Conservation (phyloP, 1,140 invertebrate genomes). For the Telenomus remus region DNA sequence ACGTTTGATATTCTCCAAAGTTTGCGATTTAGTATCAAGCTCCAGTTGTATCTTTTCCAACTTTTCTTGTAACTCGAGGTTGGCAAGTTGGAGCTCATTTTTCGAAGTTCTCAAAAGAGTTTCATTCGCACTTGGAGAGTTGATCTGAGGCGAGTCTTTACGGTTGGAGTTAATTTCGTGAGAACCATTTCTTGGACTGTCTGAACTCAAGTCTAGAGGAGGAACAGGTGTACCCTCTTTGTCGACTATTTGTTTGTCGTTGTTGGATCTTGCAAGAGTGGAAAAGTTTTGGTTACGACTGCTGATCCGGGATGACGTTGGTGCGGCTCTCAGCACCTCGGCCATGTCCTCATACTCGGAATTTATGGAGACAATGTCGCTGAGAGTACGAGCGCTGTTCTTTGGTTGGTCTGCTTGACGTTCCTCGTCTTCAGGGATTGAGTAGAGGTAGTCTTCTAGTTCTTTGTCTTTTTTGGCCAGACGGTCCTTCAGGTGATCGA, state of each 20-base stretch:
- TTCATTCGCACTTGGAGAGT: conserved; percentile 9
- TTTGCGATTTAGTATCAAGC: conserved; percentile 27
- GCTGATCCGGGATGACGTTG: conserved; percentile 40
- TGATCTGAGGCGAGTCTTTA: conserved; percentile 12
- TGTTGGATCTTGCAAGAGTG: conserved; percentile 69
- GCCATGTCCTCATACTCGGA: conserved; percentile 80
- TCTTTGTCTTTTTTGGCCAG: conserved; percentile 75
- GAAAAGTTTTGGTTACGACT: conserved; percentile 63
- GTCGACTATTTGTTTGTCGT: conserved; percentile 1
- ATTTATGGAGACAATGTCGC: conserved; percentile 81
- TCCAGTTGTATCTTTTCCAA: conserved; percentile 23
- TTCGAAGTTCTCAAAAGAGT: not conserved
- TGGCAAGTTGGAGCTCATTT: conserved; percentile 12
- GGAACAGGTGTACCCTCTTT: conserved; percentile 32
- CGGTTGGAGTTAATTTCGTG: conserved; percentile 18
- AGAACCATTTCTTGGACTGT: conserved; percentile 16
- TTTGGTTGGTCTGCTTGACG: conserved; percentile 73
- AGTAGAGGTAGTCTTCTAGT: conserved; percentile 71
- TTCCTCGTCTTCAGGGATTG: conserved; percentile 77
- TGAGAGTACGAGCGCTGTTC: conserved; percentile 79
- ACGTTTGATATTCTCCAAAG: conserved; percentile 29
- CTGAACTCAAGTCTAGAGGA: conserved; percentile 28
- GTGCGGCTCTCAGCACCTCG: conserved; percentile 63
- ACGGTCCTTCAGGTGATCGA: conserved; percentile 78
- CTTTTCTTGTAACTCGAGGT: conserved; percentile 23